Percentiles rank a stretch among this genome's conserved stretches.
Evolutionary conservation across 2,797 vertebrate genomes (phyloP).

Genomic region (Cyprinella venusta): DNA sequence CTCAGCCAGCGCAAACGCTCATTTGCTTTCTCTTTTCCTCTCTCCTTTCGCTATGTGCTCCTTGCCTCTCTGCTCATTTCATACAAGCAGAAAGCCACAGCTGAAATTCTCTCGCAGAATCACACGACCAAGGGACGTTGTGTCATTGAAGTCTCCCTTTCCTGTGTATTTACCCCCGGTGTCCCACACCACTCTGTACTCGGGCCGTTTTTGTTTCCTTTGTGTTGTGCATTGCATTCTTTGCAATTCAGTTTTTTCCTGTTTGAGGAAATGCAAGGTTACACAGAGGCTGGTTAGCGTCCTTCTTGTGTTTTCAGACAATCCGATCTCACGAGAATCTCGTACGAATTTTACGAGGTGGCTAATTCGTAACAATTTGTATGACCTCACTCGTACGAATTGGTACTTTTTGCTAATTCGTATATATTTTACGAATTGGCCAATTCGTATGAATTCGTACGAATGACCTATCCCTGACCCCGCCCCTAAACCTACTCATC

Average conservation of each 20-base stretch:
- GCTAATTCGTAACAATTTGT: no score
- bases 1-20: constrained; percentile 2
- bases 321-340: no score
- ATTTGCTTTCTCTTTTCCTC: constrained; percentile 8
- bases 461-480: no score
- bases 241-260: constrained; percentile 49
- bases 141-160: constrained; percentile 54
- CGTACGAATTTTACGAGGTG: no score
- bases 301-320: background rate
- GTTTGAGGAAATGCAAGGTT: constrained; percentile 52
- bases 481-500: no score
- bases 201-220: constrained; percentile 37
- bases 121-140: constrained; percentile 39
- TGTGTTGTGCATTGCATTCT: constrained; percentile 52
- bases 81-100: constrained; percentile 14
- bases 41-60: background rate
- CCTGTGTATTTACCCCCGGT: constrained; percentile 20
- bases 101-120: constrained; percentile 34
- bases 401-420: no score
- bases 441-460: no score
- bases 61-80: constrained; percentile 11
- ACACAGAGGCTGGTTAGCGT: background rate
- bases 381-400: no score
- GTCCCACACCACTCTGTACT: constrained; percentile 44
- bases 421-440: no score